Evolutionary conservation across 1,140 invertebrate species (phyloP), one percentile per base, ranked within the genome.

Genomic region (Microplitis mediator): DNA sequence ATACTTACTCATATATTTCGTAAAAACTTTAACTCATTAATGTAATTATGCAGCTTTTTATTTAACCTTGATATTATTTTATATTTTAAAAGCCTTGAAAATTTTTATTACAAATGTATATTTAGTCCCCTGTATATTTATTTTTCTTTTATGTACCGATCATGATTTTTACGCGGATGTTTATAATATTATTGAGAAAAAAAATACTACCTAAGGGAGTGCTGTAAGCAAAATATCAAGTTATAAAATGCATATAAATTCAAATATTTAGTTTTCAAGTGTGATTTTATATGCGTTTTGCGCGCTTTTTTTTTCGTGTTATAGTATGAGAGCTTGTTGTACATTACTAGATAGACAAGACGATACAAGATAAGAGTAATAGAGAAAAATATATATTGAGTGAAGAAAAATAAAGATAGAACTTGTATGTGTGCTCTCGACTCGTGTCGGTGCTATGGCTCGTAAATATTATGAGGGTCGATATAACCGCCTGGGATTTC

Each of bases 391-490:
- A 71, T 71, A 36, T 73, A 70, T 76, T 74, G 64, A n/a, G 23
- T 54, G 31, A 54, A 34, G 36, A 69, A 52, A 64, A 72, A 58
- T 61, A 60, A 35, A 36, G 14, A 32, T 35, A 31, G 34, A 45
- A 54, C 23, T 31, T 36, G 34, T 69, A 23, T 23, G 31, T 39
- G 9, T 36, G 13, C 45, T 14, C 13, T 63, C 60, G 74, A 75
- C 66, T 63, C 66, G 69, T 74, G 74, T 77, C 71, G 77, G 76
- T 73, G 76, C 76, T 71, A 6, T 11, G 71, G 77, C 76, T 82
- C 80, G 81, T 84, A 84, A 83, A 84, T 84, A 84, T 84, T 84
- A 84, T 82, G 82, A 80, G 82, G 81, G 82, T 82, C 80, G 82
- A 84, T 84, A 84, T 80, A 82, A 82, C 81, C 81, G 82, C 81